phyloP scores from a whole-genome alignment of 2,797 vertebrate species.

The Petrocephalus schoutedeni region DNA sequence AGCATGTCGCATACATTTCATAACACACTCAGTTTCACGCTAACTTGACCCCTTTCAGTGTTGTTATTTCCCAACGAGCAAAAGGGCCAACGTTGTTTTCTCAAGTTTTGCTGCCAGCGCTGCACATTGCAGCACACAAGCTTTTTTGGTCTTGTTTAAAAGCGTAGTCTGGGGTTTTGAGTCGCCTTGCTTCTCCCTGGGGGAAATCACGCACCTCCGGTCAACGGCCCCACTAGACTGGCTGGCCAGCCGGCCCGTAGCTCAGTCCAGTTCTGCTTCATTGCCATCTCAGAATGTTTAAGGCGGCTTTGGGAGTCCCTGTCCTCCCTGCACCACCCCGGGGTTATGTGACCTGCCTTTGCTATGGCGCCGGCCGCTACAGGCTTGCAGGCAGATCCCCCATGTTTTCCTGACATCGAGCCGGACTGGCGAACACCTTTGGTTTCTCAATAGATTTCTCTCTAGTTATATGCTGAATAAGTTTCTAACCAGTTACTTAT shows the following conservation, averaged over 20 bases:
- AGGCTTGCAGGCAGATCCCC: slow-evolving; percentile 5
- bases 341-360: background rate
- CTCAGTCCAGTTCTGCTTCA: slow-evolving; percentile 33
- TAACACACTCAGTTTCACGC: background rate
- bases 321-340: background rate
- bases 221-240: slow-evolving; percentile 23
- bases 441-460: background rate
- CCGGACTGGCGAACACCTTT: background rate
- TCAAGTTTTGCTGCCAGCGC: background rate
- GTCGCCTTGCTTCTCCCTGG: background rate
- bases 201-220: slow-evolving; percentile 30
- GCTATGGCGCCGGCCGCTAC: slow-evolving; percentile 3
- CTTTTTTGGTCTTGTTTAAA: background rate
- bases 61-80: background rate
- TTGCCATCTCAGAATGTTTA: slow-evolving; percentile 40
- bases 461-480: background rate
- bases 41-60: background rate
- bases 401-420: background rate
- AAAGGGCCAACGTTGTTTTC: background rate
- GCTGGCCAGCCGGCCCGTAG: background rate
- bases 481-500: background rate
- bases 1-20: background rate
- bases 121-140: background rate
- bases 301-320: slow-evolving; percentile 37
- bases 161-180: background rate